Base-by-base conservation (phyloP, 2,113 vertebrate genomes). In the Phaetusa simplex region DNA sequence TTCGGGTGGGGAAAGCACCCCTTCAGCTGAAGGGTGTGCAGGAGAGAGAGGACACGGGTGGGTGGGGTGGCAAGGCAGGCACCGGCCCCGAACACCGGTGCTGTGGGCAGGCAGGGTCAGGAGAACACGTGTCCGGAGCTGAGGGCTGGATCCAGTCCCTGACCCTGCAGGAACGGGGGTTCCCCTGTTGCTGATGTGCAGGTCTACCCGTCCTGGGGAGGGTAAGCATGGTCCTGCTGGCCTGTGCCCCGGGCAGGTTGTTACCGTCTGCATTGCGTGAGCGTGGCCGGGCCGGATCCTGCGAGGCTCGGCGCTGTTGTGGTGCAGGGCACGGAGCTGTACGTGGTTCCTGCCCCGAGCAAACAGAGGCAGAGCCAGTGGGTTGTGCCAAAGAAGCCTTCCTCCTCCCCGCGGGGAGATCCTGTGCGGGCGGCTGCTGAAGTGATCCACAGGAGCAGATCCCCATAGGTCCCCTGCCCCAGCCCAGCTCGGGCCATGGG, bases 341-440 rank as follows among this genome's bases (percentile, higher is more conserved):
- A 59, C 6, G 12, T 12, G 18, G 45, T 40, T 89, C 64, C 59
- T 94, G 81, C 77, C 77, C 76, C 1, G 0, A 29, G 81, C 81
- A 89, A 71, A 62, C 38, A 56, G 74, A 79, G 71, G n/a, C 74
- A 96, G 88, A 88, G 74, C 70, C 79, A 82, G 24, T 61, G 62
- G 61, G 55, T 67, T 2, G 4, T 93, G 95, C 77, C 84, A 59
- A 84, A 89, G 59, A 74, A 71, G 52, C 69, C 73, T 78, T 78
- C 42, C 64, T 94, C 36, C 40, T 78, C 64, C 49, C 21, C 0
- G 0, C 59, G 5, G 6, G 8, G 69, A 89, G 55, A 65, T 40
- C 59, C 47, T 93, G 55, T 0, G 2, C n/a, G 77, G 86, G 55
- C 0, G 0, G 72, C 80, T 92, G 64, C 91, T 78, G 80, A 95